phyloP scores from a whole-genome alignment of 2,113 vertebrate species.

The Puntigrus tetrazona region DNA sequence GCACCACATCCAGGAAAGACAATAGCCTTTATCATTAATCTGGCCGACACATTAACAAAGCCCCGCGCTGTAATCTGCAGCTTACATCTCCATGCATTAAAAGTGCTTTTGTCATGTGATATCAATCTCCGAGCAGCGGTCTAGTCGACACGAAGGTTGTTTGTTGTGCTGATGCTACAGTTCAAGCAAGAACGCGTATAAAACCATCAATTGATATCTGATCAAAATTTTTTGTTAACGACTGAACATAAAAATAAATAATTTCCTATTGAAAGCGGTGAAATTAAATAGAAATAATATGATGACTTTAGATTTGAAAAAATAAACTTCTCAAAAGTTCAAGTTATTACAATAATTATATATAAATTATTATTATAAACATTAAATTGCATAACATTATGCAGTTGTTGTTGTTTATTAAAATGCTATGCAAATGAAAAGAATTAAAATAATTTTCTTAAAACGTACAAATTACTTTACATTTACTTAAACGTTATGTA shows the following conservation, averaged over 20 bases:
- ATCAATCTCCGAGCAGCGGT: slow-evolving; percentile 15
- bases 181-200: neutral
- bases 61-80: slow-evolving; percentile 28
- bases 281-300: neutral
- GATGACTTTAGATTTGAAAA: neutral
- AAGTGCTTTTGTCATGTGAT: neutral
- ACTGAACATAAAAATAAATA: neutral
- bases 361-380: too few species aligned
- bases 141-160: neutral
- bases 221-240: neutral
- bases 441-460: too few species aligned
- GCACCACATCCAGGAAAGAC: slow-evolving; percentile 23
- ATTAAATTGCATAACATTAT: too few species aligned
- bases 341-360: too few species aligned
- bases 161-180: slow-evolving; percentile 3
- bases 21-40: slow-evolving; percentile 45
- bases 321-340: too few species aligned
- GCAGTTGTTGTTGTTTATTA: too few species aligned
- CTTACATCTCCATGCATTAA: slow-evolving; percentile 8
- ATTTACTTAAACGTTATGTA: too few species aligned
- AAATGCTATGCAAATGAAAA: too few species aligned
- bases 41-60: neutral
- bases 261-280: neutral
- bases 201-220: neutral
- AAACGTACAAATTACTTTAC: too few species aligned